Percentiles rank a stretch among this genome's conserved stretches.
Conservation (phyloP, 2,797 vertebrate species). For the Urophycis tenuis region DNA sequence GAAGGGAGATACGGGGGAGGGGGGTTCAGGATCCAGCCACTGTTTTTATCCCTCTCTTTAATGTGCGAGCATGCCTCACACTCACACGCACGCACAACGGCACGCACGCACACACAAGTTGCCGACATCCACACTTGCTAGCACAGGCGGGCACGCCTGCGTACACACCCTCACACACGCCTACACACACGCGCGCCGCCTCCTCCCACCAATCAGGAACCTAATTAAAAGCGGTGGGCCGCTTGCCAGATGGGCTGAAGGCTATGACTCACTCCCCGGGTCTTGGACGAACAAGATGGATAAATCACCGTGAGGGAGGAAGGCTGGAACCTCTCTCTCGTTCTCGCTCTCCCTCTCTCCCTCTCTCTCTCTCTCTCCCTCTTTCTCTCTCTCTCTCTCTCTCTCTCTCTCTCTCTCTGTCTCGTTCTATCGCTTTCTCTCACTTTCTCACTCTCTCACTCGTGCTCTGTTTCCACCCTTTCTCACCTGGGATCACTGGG, state of each 20-base stretch:
- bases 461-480: conserved; percentile 5
- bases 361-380: conserved; percentile 1
- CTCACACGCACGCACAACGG: background rate
- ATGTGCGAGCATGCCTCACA: background rate
- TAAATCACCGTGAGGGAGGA: conserved; percentile 69
- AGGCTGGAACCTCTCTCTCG: conserved; percentile 55
- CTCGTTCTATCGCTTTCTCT: conserved; percentile 5
- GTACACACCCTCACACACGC: conserved; percentile 34
- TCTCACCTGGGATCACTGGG: conserved; percentile 65
- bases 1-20: background rate
- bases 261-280: conserved; percentile 69
- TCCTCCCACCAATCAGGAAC: conserved; percentile 49
- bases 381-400: conserved; percentile 40
- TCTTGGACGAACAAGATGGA: conserved; percentile 51
- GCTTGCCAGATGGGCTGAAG: conserved; percentile 64
- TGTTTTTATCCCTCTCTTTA: background rate
- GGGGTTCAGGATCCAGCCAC: conserved; percentile 43
- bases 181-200: conserved; percentile 31
- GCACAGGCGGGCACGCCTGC: background rate
- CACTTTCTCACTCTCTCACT: conserved; percentile 9
- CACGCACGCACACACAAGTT: background rate
- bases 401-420: conserved; percentile 61
- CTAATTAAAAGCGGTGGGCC: conserved; percentile 70
- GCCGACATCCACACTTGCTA: background rate
- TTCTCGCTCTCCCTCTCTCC: conserved; percentile 16